Conservation (phyloP, 2,113 vertebrate genomes). For the Macrotis lagotis region DNA sequence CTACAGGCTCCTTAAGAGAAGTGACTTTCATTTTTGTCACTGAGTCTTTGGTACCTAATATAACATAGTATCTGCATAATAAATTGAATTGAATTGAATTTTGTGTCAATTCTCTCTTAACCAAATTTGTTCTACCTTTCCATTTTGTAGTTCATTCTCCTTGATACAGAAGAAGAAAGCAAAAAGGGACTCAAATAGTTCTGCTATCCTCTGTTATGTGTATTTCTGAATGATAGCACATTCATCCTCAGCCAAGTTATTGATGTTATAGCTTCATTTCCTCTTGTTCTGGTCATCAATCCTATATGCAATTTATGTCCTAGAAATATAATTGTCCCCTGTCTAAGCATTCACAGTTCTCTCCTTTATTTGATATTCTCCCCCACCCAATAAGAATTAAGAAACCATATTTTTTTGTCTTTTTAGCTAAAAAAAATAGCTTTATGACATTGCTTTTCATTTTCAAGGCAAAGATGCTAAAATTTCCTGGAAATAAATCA, state of each 20-base stretch:
- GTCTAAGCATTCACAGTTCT: conserved; percentile 13
- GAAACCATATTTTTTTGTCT: neutral
- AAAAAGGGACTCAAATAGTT: neutral
- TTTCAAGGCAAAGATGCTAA: conserved; percentile 41
- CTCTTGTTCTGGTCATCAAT: neutral
- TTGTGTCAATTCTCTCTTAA: neutral
- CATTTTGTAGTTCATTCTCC: neutral
- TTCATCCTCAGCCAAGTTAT: neutral
- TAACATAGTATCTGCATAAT: neutral
- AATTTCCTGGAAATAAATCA: neutral
- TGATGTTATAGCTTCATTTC: neutral
- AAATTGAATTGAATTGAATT: neutral
- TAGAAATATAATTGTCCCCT: neutral
- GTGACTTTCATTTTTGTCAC: neutral
- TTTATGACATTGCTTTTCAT: conserved; percentile 32
- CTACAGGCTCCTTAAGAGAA: neutral
- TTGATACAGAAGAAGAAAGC: neutral
- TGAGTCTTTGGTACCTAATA: neutral
- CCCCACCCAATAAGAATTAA: neutral
- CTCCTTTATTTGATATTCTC: neutral
- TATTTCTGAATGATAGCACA: neutral
- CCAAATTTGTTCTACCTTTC: neutral
- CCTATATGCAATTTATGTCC: neutral
- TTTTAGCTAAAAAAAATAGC: conserved; percentile 39
- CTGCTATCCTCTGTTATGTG: neutral